These are phyloP conservation scores for Andrena praecox DNA, from an alignment of 2,888 invertebrate genomes.

Conservation along the genomic window DNA sequence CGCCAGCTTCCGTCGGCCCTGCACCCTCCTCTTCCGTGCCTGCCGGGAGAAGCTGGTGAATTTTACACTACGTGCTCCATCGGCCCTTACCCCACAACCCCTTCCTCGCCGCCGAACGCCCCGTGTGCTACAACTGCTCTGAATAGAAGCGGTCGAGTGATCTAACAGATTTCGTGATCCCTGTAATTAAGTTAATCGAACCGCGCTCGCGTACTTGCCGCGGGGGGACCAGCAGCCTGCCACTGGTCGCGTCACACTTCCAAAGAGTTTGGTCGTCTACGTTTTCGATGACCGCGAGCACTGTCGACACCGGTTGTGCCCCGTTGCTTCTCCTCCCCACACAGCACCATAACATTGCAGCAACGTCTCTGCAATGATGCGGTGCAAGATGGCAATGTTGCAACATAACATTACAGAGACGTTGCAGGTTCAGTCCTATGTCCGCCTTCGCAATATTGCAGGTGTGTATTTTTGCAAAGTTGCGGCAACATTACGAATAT, in stretches of 20 bases:
- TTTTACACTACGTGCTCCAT: conserved; percentile 65
- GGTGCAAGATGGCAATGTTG: too few species aligned
- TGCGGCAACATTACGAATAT: too few species aligned
- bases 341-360: too few species aligned
- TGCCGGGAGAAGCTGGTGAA: conserved; percentile 43
- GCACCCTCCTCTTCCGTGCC: conserved; percentile 29
- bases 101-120: conserved; percentile 25
- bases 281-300: background rate
- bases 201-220: conserved; percentile 20
- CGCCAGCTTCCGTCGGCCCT: conserved; percentile 47
- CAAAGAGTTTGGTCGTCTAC: background rate
- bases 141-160: conserved; percentile 38
- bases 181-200: conserved; percentile 60
- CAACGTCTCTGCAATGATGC: too few species aligned
- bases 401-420: too few species aligned
- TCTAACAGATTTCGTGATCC: conserved; percentile 62
- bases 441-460: too few species aligned
- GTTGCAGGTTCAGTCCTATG: too few species aligned
- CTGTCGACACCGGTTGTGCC: background rate
- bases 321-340: background rate
- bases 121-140: conserved; percentile 30
- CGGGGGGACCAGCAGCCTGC: background rate
- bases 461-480: too few species aligned
- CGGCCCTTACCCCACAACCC: conserved; percentile 22
- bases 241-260: background rate